Conservation (phyloP, 2,888 invertebrate genomes). For the Ornithoptera priamus region DNA sequence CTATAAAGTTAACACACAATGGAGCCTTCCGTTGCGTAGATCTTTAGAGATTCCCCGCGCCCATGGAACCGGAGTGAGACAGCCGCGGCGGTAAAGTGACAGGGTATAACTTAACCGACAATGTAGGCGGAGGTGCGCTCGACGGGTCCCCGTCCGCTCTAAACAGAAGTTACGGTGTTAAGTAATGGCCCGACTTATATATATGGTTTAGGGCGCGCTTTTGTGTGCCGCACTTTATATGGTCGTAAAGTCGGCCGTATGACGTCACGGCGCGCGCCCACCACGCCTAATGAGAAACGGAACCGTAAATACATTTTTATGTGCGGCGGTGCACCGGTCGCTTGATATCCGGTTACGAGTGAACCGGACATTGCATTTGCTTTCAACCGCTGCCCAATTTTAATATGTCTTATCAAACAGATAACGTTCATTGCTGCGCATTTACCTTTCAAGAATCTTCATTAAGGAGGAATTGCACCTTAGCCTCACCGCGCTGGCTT, state of each 20-base stretch:
- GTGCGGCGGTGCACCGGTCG: slow-evolving; percentile 28
- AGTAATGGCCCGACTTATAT: slow-evolving; percentile 56
- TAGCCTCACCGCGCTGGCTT: too few species aligned
- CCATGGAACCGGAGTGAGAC: slow-evolving; percentile 44
- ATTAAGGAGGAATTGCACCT: too few species aligned
- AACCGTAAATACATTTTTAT: slow-evolving; percentile 45
- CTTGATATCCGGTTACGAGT: too few species aligned
- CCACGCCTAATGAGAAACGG: slow-evolving; percentile 55
- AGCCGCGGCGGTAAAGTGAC: slow-evolving; percentile 50
- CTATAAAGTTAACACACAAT: neutral
- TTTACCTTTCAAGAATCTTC: too few species aligned
- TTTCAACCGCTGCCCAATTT: too few species aligned
- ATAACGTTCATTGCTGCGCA: too few species aligned
- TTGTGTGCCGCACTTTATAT: slow-evolving; percentile 57
- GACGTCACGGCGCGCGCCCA: slow-evolving; percentile 45
- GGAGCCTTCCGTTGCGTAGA: slow-evolving; percentile 1
- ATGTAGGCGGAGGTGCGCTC: slow-evolving; percentile 49
- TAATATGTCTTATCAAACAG: too few species aligned
- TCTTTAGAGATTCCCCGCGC: slow-evolving; percentile 13
- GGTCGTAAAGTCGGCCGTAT: slow-evolving; percentile 59
- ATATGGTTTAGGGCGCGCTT: slow-evolving; percentile 45
- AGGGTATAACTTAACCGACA: slow-evolving; percentile 59
- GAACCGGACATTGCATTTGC: too few species aligned
- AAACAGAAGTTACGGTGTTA: slow-evolving; percentile 71
- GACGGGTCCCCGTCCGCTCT: slow-evolving; percentile 43